Conservation (phyloP, 1,140 invertebrate species). For the Zelostemma sp. region DNA sequence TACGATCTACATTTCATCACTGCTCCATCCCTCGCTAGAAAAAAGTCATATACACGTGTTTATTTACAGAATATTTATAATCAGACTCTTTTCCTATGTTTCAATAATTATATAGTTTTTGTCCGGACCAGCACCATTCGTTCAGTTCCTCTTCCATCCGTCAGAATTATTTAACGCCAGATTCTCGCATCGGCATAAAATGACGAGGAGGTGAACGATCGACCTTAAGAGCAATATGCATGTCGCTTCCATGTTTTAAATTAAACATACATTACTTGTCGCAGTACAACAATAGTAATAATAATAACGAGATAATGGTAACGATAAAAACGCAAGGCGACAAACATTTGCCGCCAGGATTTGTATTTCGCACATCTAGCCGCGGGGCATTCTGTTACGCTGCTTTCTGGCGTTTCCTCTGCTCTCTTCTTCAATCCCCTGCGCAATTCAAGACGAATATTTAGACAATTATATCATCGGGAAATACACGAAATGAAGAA, state of each 20-base stretch:
- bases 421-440: constrained; percentile 73
- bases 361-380: constrained; percentile 22
- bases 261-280: no score
- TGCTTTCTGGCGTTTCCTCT: constrained; percentile 73
- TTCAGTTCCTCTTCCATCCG: constrained; percentile 3
- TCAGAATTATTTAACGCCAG: neutral
- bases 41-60: constrained; percentile 57
- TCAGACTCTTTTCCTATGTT: constrained; percentile 55
- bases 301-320: constrained; percentile 8
- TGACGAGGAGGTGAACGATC: constrained; percentile 10
- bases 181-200: constrained; percentile 47
- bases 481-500: no score
- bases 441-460: no score
- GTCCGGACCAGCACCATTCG: constrained; percentile 17
- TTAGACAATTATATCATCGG: no score
- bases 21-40: constrained; percentile 48
- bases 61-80: constrained; percentile 41
- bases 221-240: constrained; percentile 36
- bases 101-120: constrained; percentile 32
- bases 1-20: constrained; percentile 49
- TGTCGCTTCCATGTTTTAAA: neutral
- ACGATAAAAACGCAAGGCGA: constrained; percentile 3
- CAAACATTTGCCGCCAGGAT: no score
- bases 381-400: constrained; percentile 70
- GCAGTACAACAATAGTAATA: neutral